Conservation (phyloP, 2,888 invertebrate species). For the Trilocha varians region DNA sequence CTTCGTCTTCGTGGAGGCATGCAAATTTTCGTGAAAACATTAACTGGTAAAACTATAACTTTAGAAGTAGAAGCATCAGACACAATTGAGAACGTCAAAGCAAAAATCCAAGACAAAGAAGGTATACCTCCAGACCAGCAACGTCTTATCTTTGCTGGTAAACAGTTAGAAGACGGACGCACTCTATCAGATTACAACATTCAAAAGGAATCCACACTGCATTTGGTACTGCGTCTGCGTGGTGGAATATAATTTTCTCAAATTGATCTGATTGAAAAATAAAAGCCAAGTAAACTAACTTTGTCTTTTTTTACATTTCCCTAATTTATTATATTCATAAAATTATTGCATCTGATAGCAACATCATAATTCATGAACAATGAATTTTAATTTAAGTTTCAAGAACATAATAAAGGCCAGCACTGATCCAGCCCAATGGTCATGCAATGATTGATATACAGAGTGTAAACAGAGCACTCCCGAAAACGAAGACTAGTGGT, state of each 20-base stretch:
- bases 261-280: slow-evolving; percentile 5
- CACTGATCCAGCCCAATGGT: too few relatives aligned
- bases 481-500: too few relatives aligned
- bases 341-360: too few relatives aligned
- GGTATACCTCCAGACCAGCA: slow-evolving; percentile 74
- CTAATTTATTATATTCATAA: too few relatives aligned
- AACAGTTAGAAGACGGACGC: slow-evolving; percentile 42
- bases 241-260: slow-evolving; percentile 78
- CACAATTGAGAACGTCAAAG: slow-evolving; percentile 75
- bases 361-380: too few relatives aligned
- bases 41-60: slow-evolving; percentile 72
- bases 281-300: too few relatives aligned
- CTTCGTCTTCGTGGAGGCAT: slow-evolving; percentile 77
- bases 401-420: too few relatives aligned
- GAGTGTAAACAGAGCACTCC: too few relatives aligned
- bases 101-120: slow-evolving; percentile 67
- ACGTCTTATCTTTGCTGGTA: slow-evolving; percentile 76
- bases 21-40: slow-evolving; percentile 75
- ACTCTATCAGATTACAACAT: slow-evolving; percentile 77
- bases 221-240: slow-evolving; percentile 73
- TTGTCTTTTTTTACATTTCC: too few relatives aligned
- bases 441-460: too few relatives aligned
- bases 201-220: slow-evolving; percentile 75
- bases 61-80: slow-evolving; percentile 72
- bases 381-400: too few relatives aligned